Percentiles rank a stretch among this genome's conserved stretches.
These are phyloP conservation scores for Empis livida DNA, from an alignment of 2,888 invertebrate species.

Conservation along the genomic window DNA sequence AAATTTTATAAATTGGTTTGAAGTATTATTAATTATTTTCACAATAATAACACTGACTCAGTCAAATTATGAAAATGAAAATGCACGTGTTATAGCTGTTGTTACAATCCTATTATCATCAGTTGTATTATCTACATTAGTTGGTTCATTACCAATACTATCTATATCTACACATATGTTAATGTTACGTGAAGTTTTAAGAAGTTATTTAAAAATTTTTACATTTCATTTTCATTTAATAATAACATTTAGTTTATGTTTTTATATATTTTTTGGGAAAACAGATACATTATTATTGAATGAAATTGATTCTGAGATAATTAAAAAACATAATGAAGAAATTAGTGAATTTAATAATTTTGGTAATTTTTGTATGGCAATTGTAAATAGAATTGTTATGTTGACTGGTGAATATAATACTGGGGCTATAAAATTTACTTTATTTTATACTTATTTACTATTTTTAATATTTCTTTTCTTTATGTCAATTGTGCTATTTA, in stretches of 20 bases:
- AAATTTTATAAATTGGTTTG: constrained; percentile 62
- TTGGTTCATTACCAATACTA: constrained; percentile 58
- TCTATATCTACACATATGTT: constrained; percentile 67
- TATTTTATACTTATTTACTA: constrained; percentile 57
- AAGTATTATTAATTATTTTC: constrained; percentile 51
- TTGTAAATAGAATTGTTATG: constrained; percentile 78
- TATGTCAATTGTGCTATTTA: constrained; percentile 70
- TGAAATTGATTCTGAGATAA: constrained; percentile 5
- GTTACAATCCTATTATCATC: constrained; percentile 62
- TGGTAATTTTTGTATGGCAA: constrained; percentile 51
- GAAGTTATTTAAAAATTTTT: constrained; percentile 66
- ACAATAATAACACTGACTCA: constrained; percentile 47
- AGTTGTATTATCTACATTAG: constrained; percentile 60
- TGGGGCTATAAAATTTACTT: constrained; percentile 60
- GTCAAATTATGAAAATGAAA: constrained; percentile 39
- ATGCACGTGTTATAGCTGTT: constrained; percentile 54
- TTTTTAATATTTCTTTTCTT: constrained; percentile 71
- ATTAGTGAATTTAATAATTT: constrained; percentile 50
- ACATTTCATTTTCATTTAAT: constrained; percentile 69
- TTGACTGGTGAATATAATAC: constrained; percentile 78
- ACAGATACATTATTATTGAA: constrained; percentile 20
- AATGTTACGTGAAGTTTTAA: constrained; percentile 69
- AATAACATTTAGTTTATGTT: constrained; percentile 68
- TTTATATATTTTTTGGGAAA: constrained; percentile 61
- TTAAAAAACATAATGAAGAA: constrained; percentile 18